These are phyloP conservation scores for Hyla sarda DNA, from an alignment of 2,113 vertebrate species.

Conservation along the genomic window DNA sequence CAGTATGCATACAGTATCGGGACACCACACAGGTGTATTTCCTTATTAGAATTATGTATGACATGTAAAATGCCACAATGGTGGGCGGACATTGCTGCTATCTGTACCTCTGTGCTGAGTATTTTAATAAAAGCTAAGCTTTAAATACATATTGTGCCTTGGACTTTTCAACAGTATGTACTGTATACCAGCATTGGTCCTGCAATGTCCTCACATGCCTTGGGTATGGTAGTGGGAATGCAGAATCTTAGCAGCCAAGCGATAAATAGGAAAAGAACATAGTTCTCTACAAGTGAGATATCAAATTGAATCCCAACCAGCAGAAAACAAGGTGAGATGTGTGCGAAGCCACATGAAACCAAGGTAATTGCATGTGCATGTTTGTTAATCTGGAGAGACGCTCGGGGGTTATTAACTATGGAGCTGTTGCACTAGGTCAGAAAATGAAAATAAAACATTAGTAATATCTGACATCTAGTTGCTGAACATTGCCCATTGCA, in stretches of 20 bases:
- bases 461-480: neutral
- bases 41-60: too few relatives aligned
- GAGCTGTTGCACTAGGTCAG: constrained; percentile 24
- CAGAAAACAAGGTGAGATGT: constrained; percentile 37
- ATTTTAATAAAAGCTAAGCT: too few relatives aligned
- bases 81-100: too few relatives aligned
- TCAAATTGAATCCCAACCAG: constrained; percentile 27
- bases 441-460: neutral
- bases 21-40: too few relatives aligned
- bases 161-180: too few relatives aligned
- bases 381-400: constrained; percentile 25
- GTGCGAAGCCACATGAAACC: constrained; percentile 12
- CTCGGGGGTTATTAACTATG: constrained; percentile 16
- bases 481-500: constrained; percentile 18
- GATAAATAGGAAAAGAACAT: neutral
- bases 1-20: too few relatives aligned
- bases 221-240: neutral
- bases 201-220: neutral
- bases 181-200: neutral
- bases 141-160: too few relatives aligned
- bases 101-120: too few relatives aligned
- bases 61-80: too few relatives aligned
- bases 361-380: constrained; percentile 42
- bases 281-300: constrained; percentile 13
- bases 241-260: neutral